These are phyloP conservation scores for Macrosiphum euphorbiae DNA, from an alignment of 2,888 invertebrate genomes.

Conservation along the genomic window DNA sequence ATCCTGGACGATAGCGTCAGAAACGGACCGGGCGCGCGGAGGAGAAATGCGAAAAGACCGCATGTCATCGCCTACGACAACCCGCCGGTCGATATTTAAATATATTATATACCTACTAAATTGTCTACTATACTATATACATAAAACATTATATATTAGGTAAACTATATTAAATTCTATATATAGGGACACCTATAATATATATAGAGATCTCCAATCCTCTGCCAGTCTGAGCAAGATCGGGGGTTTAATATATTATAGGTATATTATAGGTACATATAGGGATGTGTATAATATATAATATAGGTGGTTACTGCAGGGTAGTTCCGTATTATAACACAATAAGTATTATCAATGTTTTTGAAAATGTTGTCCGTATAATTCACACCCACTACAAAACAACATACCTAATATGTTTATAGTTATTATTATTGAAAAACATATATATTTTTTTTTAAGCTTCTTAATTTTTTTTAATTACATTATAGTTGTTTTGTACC, in stretches of 20 bases:
- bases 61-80: neutral
- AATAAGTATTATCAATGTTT: neutral
- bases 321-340: neutral
- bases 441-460: neutral
- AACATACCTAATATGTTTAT: neutral
- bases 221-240: neutral
- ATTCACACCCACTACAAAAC: neutral
- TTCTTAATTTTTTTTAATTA: neutral
- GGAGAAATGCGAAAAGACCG: neutral
- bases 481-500: neutral
- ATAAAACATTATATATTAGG: neutral
- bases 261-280: neutral
- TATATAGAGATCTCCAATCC: no score
- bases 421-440: neutral
- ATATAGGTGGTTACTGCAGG: neutral
- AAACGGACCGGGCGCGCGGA: neutral
- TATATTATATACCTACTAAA: no score
- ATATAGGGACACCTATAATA: neutral
- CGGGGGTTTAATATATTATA: neutral
- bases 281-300: no score
- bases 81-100: neutral
- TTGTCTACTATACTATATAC: neutral
- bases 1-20: constrained; percentile 70
- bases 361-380: neutral
- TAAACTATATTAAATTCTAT: neutral